Conservation (phyloP, 2,113 vertebrate genomes). For the Lycaon pictus region DNA sequence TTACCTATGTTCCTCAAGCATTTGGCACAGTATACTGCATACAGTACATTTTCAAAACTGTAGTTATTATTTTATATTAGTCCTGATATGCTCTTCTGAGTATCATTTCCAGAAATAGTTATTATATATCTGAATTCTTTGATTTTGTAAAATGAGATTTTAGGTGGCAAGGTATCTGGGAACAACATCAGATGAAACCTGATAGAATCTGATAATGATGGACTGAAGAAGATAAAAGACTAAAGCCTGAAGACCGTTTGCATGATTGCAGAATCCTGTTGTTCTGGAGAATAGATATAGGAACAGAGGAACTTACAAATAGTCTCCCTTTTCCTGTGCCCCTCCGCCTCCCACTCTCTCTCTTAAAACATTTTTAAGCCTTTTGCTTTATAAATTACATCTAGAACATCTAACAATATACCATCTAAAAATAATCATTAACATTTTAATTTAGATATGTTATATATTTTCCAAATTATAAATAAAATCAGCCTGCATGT, state of each 20-base stretch:
- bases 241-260: not conserved
- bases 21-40: not conserved
- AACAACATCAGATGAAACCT: not conserved
- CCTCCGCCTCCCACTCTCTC: not conserved
- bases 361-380: not conserved
- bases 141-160: not conserved
- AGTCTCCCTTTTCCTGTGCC: not conserved
- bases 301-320: not conserved
- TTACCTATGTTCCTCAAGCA: not conserved
- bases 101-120: not conserved
- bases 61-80: not conserved
- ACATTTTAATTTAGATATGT: conserved; percentile 25
- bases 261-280: not conserved
- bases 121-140: not conserved
- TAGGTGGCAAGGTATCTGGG: not conserved
- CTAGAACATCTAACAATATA: not conserved
- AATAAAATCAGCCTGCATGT: not conserved
- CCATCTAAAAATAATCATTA: not conserved
- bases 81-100: not conserved
- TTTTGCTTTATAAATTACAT: not conserved
- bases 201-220: not conserved
- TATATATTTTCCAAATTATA: not conserved
- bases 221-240: not conserved
- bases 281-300: not conserved
- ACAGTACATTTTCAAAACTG: not conserved